Evolutionary conservation across 2,797 vertebrate species (phyloP).

Genomic region (Liasis olivaceus): DNA sequence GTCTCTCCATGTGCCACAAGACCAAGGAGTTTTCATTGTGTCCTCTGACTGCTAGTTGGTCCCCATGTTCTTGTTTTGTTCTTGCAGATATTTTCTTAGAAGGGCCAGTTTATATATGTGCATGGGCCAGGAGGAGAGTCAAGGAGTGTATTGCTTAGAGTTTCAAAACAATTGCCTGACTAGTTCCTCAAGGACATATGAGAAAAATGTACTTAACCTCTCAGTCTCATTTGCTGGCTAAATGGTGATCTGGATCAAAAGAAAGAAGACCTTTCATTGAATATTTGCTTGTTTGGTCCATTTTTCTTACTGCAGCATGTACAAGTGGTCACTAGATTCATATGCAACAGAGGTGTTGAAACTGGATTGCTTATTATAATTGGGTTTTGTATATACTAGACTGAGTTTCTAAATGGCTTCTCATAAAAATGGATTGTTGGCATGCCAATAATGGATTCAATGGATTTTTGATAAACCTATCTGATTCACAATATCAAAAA

Average conservation of each 20-base stretch:
- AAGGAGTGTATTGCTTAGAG: background rate
- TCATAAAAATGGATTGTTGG: background rate
- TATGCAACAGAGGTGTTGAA: background rate
- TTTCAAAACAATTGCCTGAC: background rate
- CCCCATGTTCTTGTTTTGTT: background rate
- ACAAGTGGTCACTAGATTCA: background rate
- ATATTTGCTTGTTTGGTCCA: background rate
- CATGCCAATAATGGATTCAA: background rate
- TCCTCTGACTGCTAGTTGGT: too few relatives aligned
- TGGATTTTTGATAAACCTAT: background rate
- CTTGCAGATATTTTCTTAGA: background rate
- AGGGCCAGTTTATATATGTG: background rate
- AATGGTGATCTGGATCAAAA: background rate
- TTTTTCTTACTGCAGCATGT: background rate
- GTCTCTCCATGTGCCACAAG: too few relatives aligned
- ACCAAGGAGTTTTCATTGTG: too few relatives aligned
- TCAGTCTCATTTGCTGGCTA: background rate
- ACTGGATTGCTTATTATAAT: background rate
- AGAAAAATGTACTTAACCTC: background rate
- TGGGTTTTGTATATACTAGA: background rate
- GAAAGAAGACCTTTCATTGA: background rate
- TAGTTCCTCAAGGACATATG: background rate
- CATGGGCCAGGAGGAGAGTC: background rate
- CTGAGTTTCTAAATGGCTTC: background rate
- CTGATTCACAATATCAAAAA: background rate